Percentiles rank a stretch among this genome's conserved stretches.
Conservation (phyloP, 2,888 invertebrate species). For the Anthophora plumipes region DNA sequence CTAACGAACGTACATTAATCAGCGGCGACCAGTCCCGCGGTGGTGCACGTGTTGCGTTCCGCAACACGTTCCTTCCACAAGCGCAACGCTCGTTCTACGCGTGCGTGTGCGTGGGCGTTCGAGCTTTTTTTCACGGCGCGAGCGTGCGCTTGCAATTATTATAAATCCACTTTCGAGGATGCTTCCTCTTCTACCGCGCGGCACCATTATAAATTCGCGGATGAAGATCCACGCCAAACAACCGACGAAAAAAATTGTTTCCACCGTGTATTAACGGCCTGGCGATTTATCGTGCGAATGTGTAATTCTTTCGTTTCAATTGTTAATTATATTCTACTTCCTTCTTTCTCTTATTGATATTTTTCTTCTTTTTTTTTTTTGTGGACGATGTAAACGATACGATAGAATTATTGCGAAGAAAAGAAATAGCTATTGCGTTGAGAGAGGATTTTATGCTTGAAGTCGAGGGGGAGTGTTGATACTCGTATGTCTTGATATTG, state of each 20-base stretch:
- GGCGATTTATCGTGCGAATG: slow-evolving; percentile 28
- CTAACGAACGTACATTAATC: slow-evolving; percentile 68
- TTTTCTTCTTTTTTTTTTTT: neutral
- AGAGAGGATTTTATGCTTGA: neutral
- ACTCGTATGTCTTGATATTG: neutral
- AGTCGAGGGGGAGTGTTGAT: neutral
- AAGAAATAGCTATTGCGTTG: neutral
- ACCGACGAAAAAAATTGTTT: slow-evolving; percentile 49
- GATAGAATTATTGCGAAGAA: no score
- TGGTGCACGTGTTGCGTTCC: slow-evolving; percentile 50
- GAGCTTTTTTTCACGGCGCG: slow-evolving; percentile 36
- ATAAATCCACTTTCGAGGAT: slow-evolving; percentile 60
- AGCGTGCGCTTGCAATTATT: slow-evolving; percentile 62
- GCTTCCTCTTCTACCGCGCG: slow-evolving; percentile 8
- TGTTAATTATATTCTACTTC: neutral
- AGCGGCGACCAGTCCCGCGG: slow-evolving; percentile 43
- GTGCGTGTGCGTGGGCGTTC: slow-evolving; percentile 32
- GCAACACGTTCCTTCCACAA: slow-evolving; percentile 13
- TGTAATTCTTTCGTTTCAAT: neutral
- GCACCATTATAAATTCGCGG: slow-evolving; percentile 54
- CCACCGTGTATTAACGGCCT: slow-evolving; percentile 41
- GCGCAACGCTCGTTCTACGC: slow-evolving; percentile 19
- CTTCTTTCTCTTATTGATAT: neutral
- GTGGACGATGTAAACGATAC: neutral
- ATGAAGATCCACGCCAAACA: slow-evolving; percentile 49